Percentiles rank a stretch among this genome's conserved stretches.
These are phyloP conservation scores for Petrocephalus microphthalmus DNA, from an alignment of 2,113 vertebrate genomes.

Conservation along the genomic window DNA sequence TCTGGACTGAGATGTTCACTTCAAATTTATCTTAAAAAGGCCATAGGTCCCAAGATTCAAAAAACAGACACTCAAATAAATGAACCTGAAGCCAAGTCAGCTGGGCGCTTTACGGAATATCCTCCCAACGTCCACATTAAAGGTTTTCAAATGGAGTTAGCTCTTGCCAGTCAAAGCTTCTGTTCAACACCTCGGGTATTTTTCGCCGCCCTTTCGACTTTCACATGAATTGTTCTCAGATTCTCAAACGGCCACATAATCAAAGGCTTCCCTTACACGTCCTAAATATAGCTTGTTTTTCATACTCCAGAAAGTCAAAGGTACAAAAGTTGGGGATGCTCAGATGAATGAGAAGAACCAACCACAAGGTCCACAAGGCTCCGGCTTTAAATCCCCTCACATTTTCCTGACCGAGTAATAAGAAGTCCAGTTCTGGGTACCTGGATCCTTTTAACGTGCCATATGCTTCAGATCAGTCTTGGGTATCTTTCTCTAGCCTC, in stretches of 20 bases:
- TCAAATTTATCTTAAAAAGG: slow-evolving; percentile 41
- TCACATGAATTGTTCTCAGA: slow-evolving; percentile 35
- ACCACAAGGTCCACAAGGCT: not conserved
- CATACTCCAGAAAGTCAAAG: not conserved
- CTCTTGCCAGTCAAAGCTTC: slow-evolving; percentile 33
- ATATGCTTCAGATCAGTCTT: not conserved
- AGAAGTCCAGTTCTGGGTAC: not conserved
- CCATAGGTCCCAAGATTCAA: slow-evolving; percentile 38
- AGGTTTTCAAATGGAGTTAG: slow-evolving; percentile 24
- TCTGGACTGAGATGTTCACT: slow-evolving; percentile 34
- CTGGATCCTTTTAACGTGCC: not conserved
- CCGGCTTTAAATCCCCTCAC: too few relatives aligned
- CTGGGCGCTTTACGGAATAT: slow-evolving; percentile 30
- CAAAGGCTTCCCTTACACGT: slow-evolving; percentile 31
- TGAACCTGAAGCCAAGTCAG: slow-evolving; percentile 35
- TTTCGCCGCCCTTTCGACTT: slow-evolving; percentile 4
- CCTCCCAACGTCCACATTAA: slow-evolving; percentile 17
- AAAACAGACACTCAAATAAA: slow-evolving; percentile 47
- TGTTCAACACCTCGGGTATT: slow-evolving; percentile 29
- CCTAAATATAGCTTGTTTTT: slow-evolving; percentile 27
- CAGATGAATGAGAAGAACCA: not conserved
- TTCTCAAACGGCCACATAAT: slow-evolving; percentile 40
- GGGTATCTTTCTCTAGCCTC: not conserved
- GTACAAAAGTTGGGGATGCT: not conserved
- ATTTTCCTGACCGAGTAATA: not conserved